Conservation (phyloP, 2,888 invertebrate species). For the Leptopterna dolabrata region DNA sequence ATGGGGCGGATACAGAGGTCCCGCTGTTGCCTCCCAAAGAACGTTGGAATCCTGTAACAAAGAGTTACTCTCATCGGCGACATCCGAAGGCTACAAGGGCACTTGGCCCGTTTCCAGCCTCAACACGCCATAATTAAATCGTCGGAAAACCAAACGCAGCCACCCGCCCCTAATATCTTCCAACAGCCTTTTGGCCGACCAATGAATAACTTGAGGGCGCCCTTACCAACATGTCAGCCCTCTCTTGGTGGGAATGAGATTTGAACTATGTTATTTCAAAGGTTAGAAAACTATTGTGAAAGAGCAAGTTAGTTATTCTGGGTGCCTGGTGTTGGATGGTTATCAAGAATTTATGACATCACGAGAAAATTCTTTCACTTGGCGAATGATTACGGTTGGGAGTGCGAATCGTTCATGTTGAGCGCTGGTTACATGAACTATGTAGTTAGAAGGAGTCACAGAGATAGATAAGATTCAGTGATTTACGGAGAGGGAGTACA, state of each 20-base stretch:
- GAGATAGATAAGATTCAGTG: too few relatives aligned
- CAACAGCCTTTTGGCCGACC: constrained; percentile 5
- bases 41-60: constrained; percentile 1
- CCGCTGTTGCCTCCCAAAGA: not conserved
- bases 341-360: too few relatives aligned
- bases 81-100: constrained; percentile 27
- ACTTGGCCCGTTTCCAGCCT: constrained; percentile 32
- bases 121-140: constrained; percentile 49
- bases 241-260: not conserved
- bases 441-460: too few relatives aligned
- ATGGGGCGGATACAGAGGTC: not conserved
- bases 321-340: too few relatives aligned
- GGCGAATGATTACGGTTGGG: too few relatives aligned
- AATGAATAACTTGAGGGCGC: not conserved
- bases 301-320: too few relatives aligned
- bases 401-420: too few relatives aligned
- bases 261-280: not conserved
- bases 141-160: constrained; percentile 10
- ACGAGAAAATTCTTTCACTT: too few relatives aligned
- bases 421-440: too few relatives aligned
- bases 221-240: not conserved
- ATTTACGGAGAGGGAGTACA: too few relatives aligned
- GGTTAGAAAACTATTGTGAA: not conserved
- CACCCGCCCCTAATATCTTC: constrained; percentile 31
- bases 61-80: constrained; percentile 28